These are phyloP conservation scores for Zeugodacus cucurbitae DNA, from an alignment of 1,140 invertebrate species.

Conservation along the genomic window DNA sequence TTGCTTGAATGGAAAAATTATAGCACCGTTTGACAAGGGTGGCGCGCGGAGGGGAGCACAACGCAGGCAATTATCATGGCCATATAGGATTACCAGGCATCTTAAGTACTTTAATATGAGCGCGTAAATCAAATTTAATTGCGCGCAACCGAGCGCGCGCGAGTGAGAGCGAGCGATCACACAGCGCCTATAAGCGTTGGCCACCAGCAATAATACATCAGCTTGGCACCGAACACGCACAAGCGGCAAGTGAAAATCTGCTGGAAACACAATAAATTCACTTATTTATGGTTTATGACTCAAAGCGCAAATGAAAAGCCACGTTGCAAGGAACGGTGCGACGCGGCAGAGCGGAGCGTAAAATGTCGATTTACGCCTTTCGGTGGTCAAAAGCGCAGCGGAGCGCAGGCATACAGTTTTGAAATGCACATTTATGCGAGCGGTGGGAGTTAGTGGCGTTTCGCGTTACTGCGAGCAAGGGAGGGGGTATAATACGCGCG, in stretches of 20 bases:
- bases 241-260: neutral
- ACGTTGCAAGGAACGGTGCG: too few relatives aligned
- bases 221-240: neutral
- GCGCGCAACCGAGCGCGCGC: neutral
- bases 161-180: neutral
- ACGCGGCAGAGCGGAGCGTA: neutral
- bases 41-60: neutral
- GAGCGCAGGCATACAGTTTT: neutral
- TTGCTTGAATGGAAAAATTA: neutral
- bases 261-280: slow-evolving; percentile 7
- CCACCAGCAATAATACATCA: neutral
- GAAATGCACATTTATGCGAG: neutral
- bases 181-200: neutral
- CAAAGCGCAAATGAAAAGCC: neutral
- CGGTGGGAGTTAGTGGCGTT: neutral
- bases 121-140: slow-evolving; percentile 35
- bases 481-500: too few relatives aligned
- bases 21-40: neutral
- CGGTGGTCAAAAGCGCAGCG: slow-evolving; percentile 21
- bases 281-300: slow-evolving; percentile 20
- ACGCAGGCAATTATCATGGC: neutral
- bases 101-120: slow-evolving; percentile 28
- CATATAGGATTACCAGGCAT: slow-evolving; percentile 33
- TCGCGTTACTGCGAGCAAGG: too few relatives aligned
- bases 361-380: slow-evolving; percentile 1